Evolutionary conservation across 1,140 invertebrate species (phyloP), one percentile per base, ranked within the genome.

Genomic region (Procambarus virginalis): DNA sequence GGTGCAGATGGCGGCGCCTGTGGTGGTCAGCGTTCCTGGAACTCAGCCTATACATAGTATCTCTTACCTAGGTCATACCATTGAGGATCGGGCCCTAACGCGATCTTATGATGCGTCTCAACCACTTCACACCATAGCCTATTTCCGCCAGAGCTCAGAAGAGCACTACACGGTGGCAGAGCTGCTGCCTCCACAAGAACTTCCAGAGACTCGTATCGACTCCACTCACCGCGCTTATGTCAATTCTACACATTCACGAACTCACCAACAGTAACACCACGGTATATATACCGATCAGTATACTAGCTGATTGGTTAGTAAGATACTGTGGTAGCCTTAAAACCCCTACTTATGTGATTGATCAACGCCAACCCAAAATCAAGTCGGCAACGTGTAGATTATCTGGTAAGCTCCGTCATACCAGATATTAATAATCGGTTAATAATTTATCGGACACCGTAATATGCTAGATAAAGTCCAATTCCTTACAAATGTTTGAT

Each of bases 121-220:
- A 10, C 75, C 84, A 12, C 70, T 85, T 8, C 84, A 85, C 22
- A 58, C 84, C 22, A 76, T 85, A 8, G 55, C 34, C 12, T 85
- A 85, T 64, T 85, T 76, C 84, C 73, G 84, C 22, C 73, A 51
- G n/a, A 45, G 34, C 9, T 46, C 84, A 45, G 84, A 76, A 4
- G 84, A 77, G 3, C 84, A 85, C 20, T 85, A 85, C 55, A 85
- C 75, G 9, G 73, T 85, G 70, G 73, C 83, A 12, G 84, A 85
- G 51, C 73, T 85, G 9, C 84, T 85, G 70, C 84, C 84, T 8
- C 73, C 70, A 48, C 84, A 55, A 73, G 73, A 58, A 20, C 49
- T 49, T 2, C 84, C 2, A 4, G 73, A 45, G 20, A 20, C 9
- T n/a, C 17, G 20, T 51, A 2, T 34, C 5, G 68, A 73, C 5